A percentile compares a stretch with the other conserved stretches of the same genome.
phyloP scores from a whole-genome alignment of 2,888 invertebrate genomes.

The Chrysolina americana region DNA sequence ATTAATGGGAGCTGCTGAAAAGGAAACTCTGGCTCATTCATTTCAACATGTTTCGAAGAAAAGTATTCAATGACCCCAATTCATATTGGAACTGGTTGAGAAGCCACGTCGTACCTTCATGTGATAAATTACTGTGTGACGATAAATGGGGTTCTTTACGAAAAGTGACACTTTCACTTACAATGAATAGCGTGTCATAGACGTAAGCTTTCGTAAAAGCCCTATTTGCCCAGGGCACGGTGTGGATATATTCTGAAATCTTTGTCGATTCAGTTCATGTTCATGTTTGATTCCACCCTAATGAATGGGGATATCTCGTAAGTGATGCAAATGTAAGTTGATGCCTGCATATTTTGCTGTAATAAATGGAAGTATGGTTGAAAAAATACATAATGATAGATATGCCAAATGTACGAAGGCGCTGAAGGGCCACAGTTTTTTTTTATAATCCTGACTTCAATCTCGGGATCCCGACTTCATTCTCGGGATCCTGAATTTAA shows the following conservation, averaged over 20 bases:
- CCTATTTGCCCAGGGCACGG: background rate
- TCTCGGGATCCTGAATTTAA: too few species aligned
- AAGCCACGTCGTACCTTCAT: background rate
- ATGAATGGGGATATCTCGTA: background rate
- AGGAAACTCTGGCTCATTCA: background rate
- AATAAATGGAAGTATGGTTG: too few species aligned
- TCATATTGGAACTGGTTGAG: background rate
- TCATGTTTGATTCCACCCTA: background rate
- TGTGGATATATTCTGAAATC: background rate
- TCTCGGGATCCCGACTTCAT: too few species aligned
- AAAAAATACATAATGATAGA: too few species aligned
- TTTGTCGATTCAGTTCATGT: background rate
- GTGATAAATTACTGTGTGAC: background rate
- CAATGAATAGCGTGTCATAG: background rate
- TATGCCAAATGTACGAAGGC: too few species aligned
- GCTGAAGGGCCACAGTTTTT: too few species aligned
- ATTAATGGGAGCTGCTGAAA: too few species aligned
- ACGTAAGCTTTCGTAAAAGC: background rate
- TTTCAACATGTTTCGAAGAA: background rate
- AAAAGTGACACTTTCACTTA: background rate
- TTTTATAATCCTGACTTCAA: too few species aligned
- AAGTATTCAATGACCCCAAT: background rate
- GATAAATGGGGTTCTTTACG: background rate
- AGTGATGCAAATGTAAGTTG: background rate
- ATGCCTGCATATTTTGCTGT: background rate